Evolutionary conservation across 2,888 invertebrate genomes (phyloP).

Genomic region (Zhuqinia jingwanae): DNA sequence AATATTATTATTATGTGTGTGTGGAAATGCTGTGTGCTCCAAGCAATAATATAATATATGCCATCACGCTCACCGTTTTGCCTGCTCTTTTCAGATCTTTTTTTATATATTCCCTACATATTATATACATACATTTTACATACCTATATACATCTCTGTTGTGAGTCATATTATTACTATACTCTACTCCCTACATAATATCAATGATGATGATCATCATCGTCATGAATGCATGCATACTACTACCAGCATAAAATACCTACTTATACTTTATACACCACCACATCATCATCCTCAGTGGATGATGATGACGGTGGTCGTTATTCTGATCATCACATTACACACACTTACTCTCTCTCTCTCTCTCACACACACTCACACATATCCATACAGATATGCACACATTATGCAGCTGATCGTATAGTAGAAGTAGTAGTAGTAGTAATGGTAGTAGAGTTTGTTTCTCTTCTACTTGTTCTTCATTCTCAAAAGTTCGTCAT

Average conservation of each 20-base stretch:
- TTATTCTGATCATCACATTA: slow-evolving; percentile 62
- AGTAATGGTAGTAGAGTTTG: background rate
- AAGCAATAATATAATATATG: slow-evolving; percentile 34
- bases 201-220: slow-evolving; percentile 37
- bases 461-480: slow-evolving; percentile 26
- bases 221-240: slow-evolving; percentile 21
- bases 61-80: slow-evolving; percentile 42
- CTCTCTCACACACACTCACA: background rate
- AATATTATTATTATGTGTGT: too few relatives aligned
- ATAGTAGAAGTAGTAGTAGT: background rate
- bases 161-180: too few relatives aligned
- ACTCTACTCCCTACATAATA: background rate
- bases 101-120: background rate
- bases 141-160: too few relatives aligned
- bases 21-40: slow-evolving; percentile 41
- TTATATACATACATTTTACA: background rate
- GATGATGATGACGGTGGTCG: slow-evolving; percentile 35
- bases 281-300: slow-evolving; percentile 19
- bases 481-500: slow-evolving; percentile 56
- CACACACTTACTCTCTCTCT: slow-evolving; percentile 12
- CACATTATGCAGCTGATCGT: slow-evolving; percentile 27
- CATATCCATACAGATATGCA: background rate
- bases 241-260: too few relatives aligned
- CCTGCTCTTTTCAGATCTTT: background rate
- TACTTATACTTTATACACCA: slow-evolving; percentile 12